These are phyloP conservation scores for Archocentrus centrarchus DNA, from an alignment of 2,113 vertebrate species.

Conservation along the genomic window DNA sequence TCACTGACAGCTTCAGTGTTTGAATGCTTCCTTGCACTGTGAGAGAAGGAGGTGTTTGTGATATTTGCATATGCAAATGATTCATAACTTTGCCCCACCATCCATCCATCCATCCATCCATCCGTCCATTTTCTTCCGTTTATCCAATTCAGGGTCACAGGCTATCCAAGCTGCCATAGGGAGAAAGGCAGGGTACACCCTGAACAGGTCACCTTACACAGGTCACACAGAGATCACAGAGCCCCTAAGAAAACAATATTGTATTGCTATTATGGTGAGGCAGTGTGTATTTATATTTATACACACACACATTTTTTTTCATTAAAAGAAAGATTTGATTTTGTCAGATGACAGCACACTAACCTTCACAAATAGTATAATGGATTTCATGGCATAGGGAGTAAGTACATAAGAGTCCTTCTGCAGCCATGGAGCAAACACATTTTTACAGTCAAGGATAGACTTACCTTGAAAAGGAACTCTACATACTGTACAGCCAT, in stretches of 20 bases:
- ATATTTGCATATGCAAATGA: background rate
- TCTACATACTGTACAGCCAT: too few species aligned
- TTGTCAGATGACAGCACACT: background rate
- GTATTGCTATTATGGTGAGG: background rate
- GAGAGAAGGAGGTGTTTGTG: background rate
- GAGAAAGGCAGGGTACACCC: too few species aligned
- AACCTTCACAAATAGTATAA: background rate
- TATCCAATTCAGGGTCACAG: too few species aligned
- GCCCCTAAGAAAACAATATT: background rate
- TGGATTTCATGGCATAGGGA: background rate
- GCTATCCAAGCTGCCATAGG: too few species aligned
- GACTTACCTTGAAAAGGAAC: background rate
- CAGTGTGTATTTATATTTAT: too few species aligned
- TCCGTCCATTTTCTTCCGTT: too few species aligned
- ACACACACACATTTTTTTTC: too few species aligned
- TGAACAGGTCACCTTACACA: too few species aligned
- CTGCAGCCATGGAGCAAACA: background rate
- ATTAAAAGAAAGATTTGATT: too few species aligned
- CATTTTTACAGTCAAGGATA: background rate
- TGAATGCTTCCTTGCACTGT: background rate
- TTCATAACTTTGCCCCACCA: background rate
- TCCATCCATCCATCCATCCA: too few species aligned
- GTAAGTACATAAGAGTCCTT: background rate
- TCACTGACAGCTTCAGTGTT: background rate
- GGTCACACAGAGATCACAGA: too few species aligned